These are phyloP conservation scores for Camponotus floridanus DNA, from an alignment of 1,140 invertebrate genomes.

Conservation along the genomic window DNA sequence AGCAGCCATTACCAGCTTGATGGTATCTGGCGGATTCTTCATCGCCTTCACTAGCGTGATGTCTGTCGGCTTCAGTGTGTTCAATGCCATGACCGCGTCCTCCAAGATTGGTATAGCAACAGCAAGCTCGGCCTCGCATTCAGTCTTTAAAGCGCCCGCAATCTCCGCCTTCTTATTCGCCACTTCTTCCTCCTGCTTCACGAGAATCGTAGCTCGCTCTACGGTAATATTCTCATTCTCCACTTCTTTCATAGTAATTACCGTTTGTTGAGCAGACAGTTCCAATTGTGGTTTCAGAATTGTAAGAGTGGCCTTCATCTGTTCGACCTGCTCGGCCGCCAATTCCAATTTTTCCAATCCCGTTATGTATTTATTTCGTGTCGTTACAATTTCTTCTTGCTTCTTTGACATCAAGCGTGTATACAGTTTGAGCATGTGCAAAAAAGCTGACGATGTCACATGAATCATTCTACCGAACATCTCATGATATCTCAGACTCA, in stretches of 20 bases:
- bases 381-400: constrained; percentile 87
- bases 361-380: constrained; percentile 87
- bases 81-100: constrained; percentile 88
- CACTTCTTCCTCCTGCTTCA: constrained; percentile 90
- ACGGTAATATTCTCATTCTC: constrained; percentile 90
- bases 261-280: constrained; percentile 89
- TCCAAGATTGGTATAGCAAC: constrained; percentile 91
- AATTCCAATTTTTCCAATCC: constrained; percentile 90
- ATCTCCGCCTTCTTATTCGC: constrained; percentile 90
- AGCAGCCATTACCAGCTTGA: constrained; percentile 92
- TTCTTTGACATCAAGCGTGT: constrained; percentile 86
- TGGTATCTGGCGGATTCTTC: constrained; percentile 93
- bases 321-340: constrained; percentile 88
- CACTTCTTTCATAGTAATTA: constrained; percentile 88
- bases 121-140: constrained; percentile 91
- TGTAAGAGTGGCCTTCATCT: constrained; percentile 89
- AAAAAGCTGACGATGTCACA: constrained; percentile 87
- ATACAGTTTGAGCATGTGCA: constrained; percentile 88
- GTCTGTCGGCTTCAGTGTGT: constrained; percentile 92
- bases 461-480: constrained; percentile 86
- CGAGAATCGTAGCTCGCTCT: constrained; percentile 89
- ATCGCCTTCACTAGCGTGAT: constrained; percentile 93
- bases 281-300: constrained; percentile 90
- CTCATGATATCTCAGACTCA: constrained; percentile 80
- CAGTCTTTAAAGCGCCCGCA: constrained; percentile 88